Evolutionary conservation across 1,140 invertebrate genomes (phyloP).

Genomic region (Cephus cinctus): DNA sequence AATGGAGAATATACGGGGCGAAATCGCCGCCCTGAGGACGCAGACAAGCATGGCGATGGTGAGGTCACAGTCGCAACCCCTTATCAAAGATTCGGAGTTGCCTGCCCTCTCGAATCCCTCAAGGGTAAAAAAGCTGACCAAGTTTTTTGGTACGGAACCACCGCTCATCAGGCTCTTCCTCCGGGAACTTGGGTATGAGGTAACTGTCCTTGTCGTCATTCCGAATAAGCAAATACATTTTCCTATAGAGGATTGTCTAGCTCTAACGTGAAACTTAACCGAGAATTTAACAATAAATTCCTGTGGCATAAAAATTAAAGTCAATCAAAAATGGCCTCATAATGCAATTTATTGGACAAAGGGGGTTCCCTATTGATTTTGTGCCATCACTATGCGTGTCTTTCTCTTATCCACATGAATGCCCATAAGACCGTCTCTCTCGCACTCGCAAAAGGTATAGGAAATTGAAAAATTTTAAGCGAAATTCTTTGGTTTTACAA

Average conservation of each 20-base stretch:
- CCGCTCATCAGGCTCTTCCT: slow-evolving; percentile 86
- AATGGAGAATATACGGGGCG: slow-evolving; percentile 83
- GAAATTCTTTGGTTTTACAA: too few species aligned
- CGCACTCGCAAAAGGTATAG: too few species aligned
- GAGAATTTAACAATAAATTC: too few species aligned
- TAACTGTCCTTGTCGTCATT: slow-evolving; percentile 45
- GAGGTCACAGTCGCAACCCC: slow-evolving; percentile 57
- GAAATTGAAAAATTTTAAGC: too few species aligned
- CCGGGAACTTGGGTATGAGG: slow-evolving; percentile 91
- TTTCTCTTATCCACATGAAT: too few species aligned
- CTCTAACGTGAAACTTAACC: too few species aligned
- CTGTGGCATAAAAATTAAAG: too few species aligned
- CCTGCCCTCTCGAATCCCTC: slow-evolving; percentile 78
- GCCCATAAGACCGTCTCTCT: too few species aligned
- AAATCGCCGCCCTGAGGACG: slow-evolving; percentile 76
- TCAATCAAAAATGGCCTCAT: too few species aligned
- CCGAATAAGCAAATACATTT: slow-evolving; percentile 10
- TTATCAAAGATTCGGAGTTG: slow-evolving; percentile 58
- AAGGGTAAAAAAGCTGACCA: slow-evolving; percentile 78
- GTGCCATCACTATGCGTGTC: too few species aligned
- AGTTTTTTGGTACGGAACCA: slow-evolving; percentile 93
- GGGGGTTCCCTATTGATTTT: too few species aligned
- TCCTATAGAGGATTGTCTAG: not conserved
- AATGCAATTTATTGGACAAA: too few species aligned
- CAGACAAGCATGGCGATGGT: slow-evolving; percentile 64